Evolutionary conservation across 2,888 invertebrate species (phyloP), one percentile per base, ranked within the genome.

Genomic region (Drosophila melanocephala): DNA sequence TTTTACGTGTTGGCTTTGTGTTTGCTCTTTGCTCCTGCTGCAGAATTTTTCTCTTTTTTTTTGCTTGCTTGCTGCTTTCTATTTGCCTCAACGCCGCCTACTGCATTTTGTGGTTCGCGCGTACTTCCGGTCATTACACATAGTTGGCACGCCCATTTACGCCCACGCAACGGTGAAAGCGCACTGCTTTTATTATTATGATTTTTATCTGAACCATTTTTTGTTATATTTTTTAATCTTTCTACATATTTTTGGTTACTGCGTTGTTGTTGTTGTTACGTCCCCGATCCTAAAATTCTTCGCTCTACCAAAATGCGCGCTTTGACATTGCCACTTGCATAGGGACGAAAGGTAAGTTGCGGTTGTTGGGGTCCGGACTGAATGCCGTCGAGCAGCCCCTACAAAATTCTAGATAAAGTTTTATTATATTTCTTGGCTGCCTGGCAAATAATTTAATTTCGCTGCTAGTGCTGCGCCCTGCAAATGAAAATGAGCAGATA

Each of bases 51-150:
- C 14, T n/a, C 2, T 19, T 39, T 39, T 39, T 37, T 26, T 35
- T 51, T 28, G 52, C 51, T 16, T 55, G 66, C 64, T 64, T 66
- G 50, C 67, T 57, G 73, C 52, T 55, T 74, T 85, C 75, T 76
- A 83, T 87, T 85, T 73, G 71, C 76, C 66, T 77, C 39, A 47
- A 66, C 75, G 68, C 72, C 62, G 74, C 69, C 77, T 68, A 73
- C 80, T 80, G 83, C 88, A 78, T 77, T 82, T 65, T 75, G 69
- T 53, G 72, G 64, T 55, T 72, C 64, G 59, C 55, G 75, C 66
- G 57, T 39, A 66, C 77, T 80, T 90, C 78, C 87, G 90, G 87
- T 87, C 87, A 87, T 87, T 87, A 90, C 84, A 84, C 77, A 81
- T 73, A 69, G 67, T 66, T 61, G 81, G 75, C 68, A 62, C 76